These are phyloP conservation scores for Parasteatoda tepidariorum DNA, from an alignment of 1,140 invertebrate genomes.

Conservation along the genomic window DNA sequence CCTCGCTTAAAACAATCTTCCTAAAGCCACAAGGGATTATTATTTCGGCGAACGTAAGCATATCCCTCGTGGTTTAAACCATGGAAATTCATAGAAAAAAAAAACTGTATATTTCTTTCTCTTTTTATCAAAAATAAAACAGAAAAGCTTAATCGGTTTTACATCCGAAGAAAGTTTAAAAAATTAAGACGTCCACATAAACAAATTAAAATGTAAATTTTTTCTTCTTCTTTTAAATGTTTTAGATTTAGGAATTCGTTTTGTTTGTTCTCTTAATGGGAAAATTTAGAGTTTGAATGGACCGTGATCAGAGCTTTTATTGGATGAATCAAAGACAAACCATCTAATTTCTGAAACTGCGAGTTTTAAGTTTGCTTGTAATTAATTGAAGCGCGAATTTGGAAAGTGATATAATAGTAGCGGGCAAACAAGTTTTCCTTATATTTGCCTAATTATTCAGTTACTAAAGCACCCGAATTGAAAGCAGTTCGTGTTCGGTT, in stretches of 20 bases:
- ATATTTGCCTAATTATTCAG: constrained; percentile 50
- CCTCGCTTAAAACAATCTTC: background rate
- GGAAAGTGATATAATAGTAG: constrained; percentile 3
- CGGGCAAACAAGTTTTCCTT: constrained; percentile 27
- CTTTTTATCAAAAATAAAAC: background rate
- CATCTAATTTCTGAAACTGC: constrained; percentile 29
- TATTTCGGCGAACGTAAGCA: background rate
- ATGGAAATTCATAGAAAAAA: background rate
- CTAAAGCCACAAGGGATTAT: background rate
- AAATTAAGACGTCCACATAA: constrained; percentile 32
- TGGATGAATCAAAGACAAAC: constrained; percentile 21
- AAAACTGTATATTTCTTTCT: background rate
- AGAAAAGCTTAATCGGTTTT: no score
- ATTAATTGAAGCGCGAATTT: constrained; percentile 45
- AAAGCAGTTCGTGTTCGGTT: background rate
- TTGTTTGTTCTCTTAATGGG: constrained; percentile 48
- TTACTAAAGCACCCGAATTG: constrained; percentile 36
- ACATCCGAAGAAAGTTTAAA: background rate
- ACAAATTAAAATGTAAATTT: constrained; percentile 44
- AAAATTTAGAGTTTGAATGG: constrained; percentile 33
- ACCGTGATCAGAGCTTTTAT: constrained; percentile 12
- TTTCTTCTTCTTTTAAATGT: background rate
- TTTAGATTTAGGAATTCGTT: constrained; percentile 6
- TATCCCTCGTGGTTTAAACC: background rate
- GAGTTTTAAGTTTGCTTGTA: constrained; percentile 54